Evolutionary conservation across 2,113 vertebrate genomes (phyloP).

Genomic region (Emydura subglobosa): DNA sequence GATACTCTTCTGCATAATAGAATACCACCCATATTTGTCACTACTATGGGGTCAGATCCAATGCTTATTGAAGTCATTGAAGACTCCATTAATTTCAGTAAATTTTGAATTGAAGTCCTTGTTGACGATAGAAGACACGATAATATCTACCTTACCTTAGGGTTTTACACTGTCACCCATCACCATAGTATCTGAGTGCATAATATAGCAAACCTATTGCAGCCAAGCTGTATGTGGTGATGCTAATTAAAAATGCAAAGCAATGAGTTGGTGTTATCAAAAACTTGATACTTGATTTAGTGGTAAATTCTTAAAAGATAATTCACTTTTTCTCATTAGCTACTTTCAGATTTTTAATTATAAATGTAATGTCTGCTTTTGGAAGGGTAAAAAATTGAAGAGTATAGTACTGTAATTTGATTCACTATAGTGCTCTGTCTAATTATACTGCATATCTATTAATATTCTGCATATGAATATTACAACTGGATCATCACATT

Average conservation of each 20-base stretch:
- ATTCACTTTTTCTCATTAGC: slow-evolving; percentile 13
- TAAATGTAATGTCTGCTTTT: background rate
- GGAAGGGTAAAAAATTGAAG: background rate
- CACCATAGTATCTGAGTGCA: background rate
- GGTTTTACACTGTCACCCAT: background rate
- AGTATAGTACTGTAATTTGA: background rate
- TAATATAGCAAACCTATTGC: background rate
- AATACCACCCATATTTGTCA: background rate
- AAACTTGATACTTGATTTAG: background rate
- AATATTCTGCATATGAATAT: background rate
- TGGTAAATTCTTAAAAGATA: background rate
- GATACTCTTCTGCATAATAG: background rate
- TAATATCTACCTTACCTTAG: background rate
- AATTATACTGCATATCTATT: background rate
- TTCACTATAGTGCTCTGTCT: background rate
- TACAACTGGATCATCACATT: background rate
- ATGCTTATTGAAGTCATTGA: background rate
- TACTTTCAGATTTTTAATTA: background rate
- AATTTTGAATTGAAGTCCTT: background rate
- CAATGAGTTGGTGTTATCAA: background rate
- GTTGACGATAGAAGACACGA: background rate
- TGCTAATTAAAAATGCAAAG: background rate
- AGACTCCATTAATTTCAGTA: background rate
- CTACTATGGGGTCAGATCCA: background rate
- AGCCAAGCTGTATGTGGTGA: background rate